Percentiles rank a stretch among this genome's conserved stretches.
These are phyloP conservation scores for Hippasteria phrygiana DNA, from an alignment of 53 echinoderm and acorn worm species.

Conservation along the genomic window DNA sequence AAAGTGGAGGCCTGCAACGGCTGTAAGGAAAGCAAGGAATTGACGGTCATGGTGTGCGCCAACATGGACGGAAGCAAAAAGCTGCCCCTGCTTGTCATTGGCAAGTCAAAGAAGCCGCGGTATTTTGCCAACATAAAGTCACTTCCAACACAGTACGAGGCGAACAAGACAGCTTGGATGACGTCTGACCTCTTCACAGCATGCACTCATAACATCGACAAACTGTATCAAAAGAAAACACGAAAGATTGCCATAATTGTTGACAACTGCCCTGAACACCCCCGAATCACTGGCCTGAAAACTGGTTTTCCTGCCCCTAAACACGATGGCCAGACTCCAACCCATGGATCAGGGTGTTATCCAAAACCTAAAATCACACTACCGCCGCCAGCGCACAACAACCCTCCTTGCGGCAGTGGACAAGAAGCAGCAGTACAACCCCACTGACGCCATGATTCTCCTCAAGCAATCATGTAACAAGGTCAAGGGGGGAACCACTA, in stretches of 20 bases:
- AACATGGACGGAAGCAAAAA: conserved; percentile 73
- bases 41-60: conserved; percentile 63
- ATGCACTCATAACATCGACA: conserved; percentile 52
- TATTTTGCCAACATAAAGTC: conserved; percentile 46
- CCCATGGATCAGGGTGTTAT: conserved; percentile 56
- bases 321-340: conserved; percentile 43
- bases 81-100: conserved; percentile 68
- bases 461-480: conserved; percentile 17
- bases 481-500: conserved; percentile 12
- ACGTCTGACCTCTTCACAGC: conserved; percentile 48
- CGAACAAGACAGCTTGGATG: conserved; percentile 61
- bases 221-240: conserved; percentile 11
- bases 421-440: conserved; percentile 1
- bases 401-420: neutral
- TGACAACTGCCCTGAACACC: conserved; percentile 67
- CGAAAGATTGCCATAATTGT: conserved; percentile 63
- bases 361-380: conserved; percentile 24
- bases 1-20: neutral
- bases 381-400: conserved; percentile 1
- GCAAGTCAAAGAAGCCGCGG: conserved; percentile 63
- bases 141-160: conserved; percentile 43
- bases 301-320: conserved; percentile 71
- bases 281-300: conserved; percentile 12
- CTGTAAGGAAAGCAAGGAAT: neutral
- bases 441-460: conserved; percentile 14